These are phyloP conservation scores for Leucopsar rothschildi DNA, from an alignment of 2,113 vertebrate species.

Conservation along the genomic window DNA sequence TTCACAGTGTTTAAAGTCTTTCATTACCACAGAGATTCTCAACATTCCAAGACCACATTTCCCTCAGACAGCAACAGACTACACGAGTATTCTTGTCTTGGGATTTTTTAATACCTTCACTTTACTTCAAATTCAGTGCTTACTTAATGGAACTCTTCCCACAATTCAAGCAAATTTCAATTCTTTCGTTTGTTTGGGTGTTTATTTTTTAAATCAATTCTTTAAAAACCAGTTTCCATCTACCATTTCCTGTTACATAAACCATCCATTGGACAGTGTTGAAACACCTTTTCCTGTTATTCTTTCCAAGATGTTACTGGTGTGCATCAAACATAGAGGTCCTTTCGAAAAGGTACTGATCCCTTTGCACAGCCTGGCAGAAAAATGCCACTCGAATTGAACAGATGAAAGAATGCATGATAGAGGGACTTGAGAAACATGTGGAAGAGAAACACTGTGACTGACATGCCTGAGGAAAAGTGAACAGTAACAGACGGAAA, in stretches of 20 bases:
- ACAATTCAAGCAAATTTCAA: neutral
- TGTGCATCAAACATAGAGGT: neutral
- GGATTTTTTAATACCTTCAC: neutral
- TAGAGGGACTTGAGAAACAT: neutral
- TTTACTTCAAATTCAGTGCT: neutral
- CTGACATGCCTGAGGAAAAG: neutral
- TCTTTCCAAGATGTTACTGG: neutral
- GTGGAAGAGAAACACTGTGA: neutral
- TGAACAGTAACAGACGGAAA: neutral
- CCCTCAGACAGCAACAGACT: neutral
- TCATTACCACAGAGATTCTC: neutral
- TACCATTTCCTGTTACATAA: neutral
- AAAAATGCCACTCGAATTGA: neutral
- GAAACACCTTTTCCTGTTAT: neutral
- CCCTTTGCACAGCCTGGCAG: neutral
- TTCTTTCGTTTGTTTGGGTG: neutral
- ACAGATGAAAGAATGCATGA: neutral
- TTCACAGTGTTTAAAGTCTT: neutral
- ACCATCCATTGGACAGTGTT: neutral
- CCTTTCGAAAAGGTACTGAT: neutral
- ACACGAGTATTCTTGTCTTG: neutral
- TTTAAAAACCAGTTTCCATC: neutral
- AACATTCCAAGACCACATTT: neutral
- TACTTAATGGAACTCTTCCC: neutral
- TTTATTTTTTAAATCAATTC: neutral